Evolutionary conservation across 2,888 invertebrate species (phyloP), one percentile per base, ranked within the genome.

Genomic region (Metalampra italica): DNA sequence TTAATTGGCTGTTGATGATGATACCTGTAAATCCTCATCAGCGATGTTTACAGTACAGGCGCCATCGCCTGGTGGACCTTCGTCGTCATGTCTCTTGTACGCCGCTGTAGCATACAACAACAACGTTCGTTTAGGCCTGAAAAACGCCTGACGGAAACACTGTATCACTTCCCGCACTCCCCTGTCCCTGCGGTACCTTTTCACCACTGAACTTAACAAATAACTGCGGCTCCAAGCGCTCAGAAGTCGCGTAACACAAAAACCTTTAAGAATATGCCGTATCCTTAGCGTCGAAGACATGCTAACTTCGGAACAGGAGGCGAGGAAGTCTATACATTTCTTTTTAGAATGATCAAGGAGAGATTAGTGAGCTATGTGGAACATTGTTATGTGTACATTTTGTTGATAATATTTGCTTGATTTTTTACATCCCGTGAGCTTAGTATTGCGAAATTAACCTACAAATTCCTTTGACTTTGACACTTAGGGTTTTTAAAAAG

Each of bases 11-110:
- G n/a, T n/a, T n/a, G n/a, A n/a, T n/a, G 11, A 36, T 7, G n/a
- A n/a, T 68, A 88, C 90, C 84, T 83, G 66, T 47, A 90, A 55
- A 15, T 89, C 83, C 38, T 76, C 75, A 53, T 89, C 85, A 0
- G 81, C 70, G 29, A 89, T 84, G 45, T 75, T 76, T 45, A 71
- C 59, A 0, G 66, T 61, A 49, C 85, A 79, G 5, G 14, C 29
- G 36, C 56, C 57, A 9, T 13, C 36, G 36, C 56, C 57, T 5
- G 68, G 61, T 1, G 67, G 54, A 0, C 49, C 51, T 0, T 56
- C 60, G 0, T 66, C 61, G 7, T 71, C 68, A 1, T 73, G 72
- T 0, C 57, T 71, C 45, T 82, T 83, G 46, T 71, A 89, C 0
- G 83, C 85, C 0, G 88, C 90, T 0, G 85, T 78, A 0, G 80